A percentile compares a stretch with the other conserved stretches of the same genome.
These are phyloP conservation scores for Cyanoderma ruficeps DNA, from an alignment of 2,113 vertebrate genomes.

Conservation along the genomic window DNA sequence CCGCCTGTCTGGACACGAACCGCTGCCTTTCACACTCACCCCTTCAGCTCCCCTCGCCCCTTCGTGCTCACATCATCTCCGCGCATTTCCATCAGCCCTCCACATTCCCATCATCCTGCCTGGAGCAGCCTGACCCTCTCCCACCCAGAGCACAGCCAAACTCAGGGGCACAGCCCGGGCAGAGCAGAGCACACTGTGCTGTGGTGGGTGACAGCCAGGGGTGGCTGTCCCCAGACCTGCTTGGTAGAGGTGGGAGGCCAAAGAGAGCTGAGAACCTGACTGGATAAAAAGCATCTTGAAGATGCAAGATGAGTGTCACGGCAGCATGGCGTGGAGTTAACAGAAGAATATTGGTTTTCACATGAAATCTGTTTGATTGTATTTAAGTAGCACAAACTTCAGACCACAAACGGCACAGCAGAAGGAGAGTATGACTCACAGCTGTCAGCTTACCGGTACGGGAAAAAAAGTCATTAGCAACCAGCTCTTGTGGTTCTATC, in stretches of 20 bases:
- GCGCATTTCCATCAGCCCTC: neutral
- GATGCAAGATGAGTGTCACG: neutral
- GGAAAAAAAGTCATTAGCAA: constrained; percentile 51
- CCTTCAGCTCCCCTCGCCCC: neutral
- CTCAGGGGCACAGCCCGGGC: neutral
- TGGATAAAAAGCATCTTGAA: neutral
- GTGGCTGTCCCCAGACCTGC: neutral
- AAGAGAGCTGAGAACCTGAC: neutral
- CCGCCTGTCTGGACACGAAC: neutral
- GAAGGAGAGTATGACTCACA: constrained; percentile 76
- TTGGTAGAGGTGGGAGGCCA: neutral
- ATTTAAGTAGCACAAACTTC: constrained; percentile 59
- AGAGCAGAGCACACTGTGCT: rapidly evolving
- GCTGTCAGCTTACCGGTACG: constrained; percentile 70
- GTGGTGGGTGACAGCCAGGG: rapidly evolving
- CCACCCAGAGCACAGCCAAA: neutral
- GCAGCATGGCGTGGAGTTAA: neutral
- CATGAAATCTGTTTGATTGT: constrained; percentile 52
- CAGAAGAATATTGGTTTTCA: constrained; percentile 37
- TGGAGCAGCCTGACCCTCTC: neutral
- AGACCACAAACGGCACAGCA: constrained; percentile 76
- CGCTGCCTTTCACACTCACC: neutral
- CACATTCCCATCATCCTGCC: neutral
- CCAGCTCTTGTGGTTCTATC: constrained; percentile 64
- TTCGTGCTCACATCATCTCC: neutral